Percentiles rank a stretch among this genome's conserved stretches.
phyloP scores from a whole-genome alignment of 2,888 invertebrate genomes.

The Synanthedon andrenaeformis region DNA sequence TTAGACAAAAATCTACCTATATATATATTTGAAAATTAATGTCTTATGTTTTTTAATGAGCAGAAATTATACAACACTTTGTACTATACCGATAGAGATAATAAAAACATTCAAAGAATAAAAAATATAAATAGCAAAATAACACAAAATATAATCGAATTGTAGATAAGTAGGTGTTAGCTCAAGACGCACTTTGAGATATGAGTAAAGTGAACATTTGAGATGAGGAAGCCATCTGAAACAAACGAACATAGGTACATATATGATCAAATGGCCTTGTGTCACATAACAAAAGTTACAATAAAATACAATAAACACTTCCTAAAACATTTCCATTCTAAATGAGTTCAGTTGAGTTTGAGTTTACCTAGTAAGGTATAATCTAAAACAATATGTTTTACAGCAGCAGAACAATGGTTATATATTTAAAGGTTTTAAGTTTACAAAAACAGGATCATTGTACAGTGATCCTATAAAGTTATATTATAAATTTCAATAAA shows the following conservation, averaged over 20 bases:
- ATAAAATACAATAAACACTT: too few species aligned
- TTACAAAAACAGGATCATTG: too few species aligned
- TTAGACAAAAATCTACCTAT: background rate
- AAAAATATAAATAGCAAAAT: constrained; percentile 12
- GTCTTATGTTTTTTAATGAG: constrained; percentile 25
- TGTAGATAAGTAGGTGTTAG: constrained; percentile 12
- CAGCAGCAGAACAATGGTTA: too few species aligned
- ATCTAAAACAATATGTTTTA: too few species aligned
- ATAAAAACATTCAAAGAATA: constrained; percentile 10
- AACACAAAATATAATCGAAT: constrained; percentile 9
- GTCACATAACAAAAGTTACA: too few species aligned
- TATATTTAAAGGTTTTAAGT: too few species aligned
- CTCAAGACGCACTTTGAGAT: constrained; percentile 53
- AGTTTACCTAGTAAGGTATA: too few species aligned
- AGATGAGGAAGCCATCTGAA: constrained; percentile 49
- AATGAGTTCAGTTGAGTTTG: too few species aligned
- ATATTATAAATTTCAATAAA: too few species aligned
- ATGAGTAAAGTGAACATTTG: constrained; percentile 19
- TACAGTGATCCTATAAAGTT: too few species aligned
- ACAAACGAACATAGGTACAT: constrained; percentile 20
- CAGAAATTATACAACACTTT: constrained; percentile 60
- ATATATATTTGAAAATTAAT: constrained; percentile 24
- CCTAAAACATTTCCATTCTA: too few species aligned
- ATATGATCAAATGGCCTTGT: too few species aligned
- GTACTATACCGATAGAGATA: constrained; percentile 20